phyloP scores from a whole-genome alignment of 1,140 invertebrate species.

The Drosophila equinoxialis region DNA sequence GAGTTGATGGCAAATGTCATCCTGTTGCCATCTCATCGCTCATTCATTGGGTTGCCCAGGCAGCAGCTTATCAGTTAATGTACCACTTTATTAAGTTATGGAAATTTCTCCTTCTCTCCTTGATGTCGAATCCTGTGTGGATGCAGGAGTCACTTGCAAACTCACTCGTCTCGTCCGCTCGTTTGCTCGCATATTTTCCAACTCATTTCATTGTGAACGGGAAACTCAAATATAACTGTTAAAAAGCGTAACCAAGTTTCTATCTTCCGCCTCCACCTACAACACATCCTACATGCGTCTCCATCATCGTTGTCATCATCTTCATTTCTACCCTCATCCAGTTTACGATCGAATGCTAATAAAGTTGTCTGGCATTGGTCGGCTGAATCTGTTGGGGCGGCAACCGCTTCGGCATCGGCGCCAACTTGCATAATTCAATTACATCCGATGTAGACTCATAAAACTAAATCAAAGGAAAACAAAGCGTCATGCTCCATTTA shows the following conservation, averaged over 20 bases:
- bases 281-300: background rate
- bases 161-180: too few relatives aligned
- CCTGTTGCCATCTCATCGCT: conserved; percentile 45
- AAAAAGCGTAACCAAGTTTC: conserved; percentile 43
- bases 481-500: conserved; percentile 83
- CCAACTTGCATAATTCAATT: conserved; percentile 83
- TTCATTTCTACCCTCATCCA: background rate
- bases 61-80: conserved; percentile 43
- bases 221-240: conserved; percentile 74
- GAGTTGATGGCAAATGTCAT: conserved; percentile 19
- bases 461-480: conserved; percentile 83
- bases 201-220: conserved; percentile 72
- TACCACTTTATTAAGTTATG: conserved; percentile 45
- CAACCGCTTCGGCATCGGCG: too few relatives aligned
- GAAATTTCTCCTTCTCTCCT: conserved; percentile 28
- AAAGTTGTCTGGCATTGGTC: conserved; percentile 59
- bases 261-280: background rate
- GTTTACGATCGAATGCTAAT: conserved; percentile 79
- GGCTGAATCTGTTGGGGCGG: conserved; percentile 5
- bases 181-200: conserved; percentile 71
- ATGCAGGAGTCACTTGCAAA: conserved; percentile 10
- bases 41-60: conserved; percentile 43
- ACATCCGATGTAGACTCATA: conserved; percentile 83
- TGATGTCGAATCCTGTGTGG: conserved; percentile 15
- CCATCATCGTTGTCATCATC: conserved; percentile 42